A percentile compares a stretch with the other conserved stretches of the same genome.
These are phyloP conservation scores for Sarcoramphus papa DNA, from an alignment of 2,797 vertebrate species.

Conservation along the genomic window DNA sequence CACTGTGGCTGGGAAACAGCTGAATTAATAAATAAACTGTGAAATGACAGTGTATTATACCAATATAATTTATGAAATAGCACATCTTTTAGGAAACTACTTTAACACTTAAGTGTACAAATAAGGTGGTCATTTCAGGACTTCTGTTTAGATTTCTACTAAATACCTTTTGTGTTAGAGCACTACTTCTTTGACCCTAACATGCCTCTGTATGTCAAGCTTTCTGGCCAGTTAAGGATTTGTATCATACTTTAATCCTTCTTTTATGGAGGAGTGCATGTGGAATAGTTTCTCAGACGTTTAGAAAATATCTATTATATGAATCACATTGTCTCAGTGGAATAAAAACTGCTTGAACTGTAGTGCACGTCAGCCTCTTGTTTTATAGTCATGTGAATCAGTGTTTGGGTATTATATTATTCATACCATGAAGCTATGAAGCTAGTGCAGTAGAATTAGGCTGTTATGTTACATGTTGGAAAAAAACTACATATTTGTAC, in stretches of 20 bases:
- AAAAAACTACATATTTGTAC: background rate
- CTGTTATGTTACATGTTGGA: background rate
- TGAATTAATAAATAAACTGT: background rate
- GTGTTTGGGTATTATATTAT: background rate
- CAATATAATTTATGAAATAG: background rate
- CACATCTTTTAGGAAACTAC: background rate
- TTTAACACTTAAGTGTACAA: background rate
- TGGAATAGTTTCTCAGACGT: slow-evolving; percentile 35
- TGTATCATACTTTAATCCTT: background rate
- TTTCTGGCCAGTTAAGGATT: background rate
- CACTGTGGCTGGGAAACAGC: background rate
- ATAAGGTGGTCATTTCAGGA: background rate
- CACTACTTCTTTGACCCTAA: background rate
- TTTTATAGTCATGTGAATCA: slow-evolving; percentile 23
- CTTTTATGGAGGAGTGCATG: background rate
- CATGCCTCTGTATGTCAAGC: background rate
- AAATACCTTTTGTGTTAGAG: background rate
- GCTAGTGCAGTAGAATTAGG: background rate
- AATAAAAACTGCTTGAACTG: slow-evolving; percentile 13
- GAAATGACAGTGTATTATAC: background rate
- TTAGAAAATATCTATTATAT: slow-evolving; percentile 44
- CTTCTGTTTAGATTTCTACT: background rate
- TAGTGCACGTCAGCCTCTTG: background rate
- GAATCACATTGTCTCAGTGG: slow-evolving; percentile 26
- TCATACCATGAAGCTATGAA: background rate